Evolutionary conservation across 2,113 vertebrate species (phyloP).

Genomic region (Delphinapterus leucas): DNA sequence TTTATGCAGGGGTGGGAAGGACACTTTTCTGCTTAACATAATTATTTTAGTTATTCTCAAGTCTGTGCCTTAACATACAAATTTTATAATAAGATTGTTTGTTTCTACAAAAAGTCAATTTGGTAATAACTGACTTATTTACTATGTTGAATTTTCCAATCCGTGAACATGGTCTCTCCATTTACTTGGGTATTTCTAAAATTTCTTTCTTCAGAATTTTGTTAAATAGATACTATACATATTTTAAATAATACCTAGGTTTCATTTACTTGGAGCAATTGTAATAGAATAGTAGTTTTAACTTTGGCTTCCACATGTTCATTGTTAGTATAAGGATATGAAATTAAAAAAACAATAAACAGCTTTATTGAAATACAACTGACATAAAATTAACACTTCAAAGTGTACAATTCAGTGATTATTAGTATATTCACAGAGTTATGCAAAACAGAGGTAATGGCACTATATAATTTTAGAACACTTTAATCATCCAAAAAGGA

Average conservation of each 20-base stretch:
- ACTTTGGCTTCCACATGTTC: neutral
- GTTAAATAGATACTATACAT: neutral
- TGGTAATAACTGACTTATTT: neutral
- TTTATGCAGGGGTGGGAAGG: neutral
- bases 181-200: neutral
- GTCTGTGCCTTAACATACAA: neutral
- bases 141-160: neutral
- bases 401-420: neutral
- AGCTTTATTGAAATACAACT: neutral
- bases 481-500: neutral
- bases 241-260: neutral
- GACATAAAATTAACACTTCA: neutral
- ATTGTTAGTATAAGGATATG: neutral
- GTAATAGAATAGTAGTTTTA: neutral
- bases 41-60: neutral
- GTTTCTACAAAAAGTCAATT: neutral
- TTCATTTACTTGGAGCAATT: neutral
- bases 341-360: neutral
- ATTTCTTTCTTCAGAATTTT: neutral
- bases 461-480: neutral
- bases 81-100: neutral
- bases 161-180: neutral
- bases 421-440: neutral
- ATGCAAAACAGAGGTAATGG: neutral
- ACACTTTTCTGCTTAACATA: neutral